phyloP scores from a whole-genome alignment of 2,888 invertebrate genomes.

The Penaeus monodon region DNA sequence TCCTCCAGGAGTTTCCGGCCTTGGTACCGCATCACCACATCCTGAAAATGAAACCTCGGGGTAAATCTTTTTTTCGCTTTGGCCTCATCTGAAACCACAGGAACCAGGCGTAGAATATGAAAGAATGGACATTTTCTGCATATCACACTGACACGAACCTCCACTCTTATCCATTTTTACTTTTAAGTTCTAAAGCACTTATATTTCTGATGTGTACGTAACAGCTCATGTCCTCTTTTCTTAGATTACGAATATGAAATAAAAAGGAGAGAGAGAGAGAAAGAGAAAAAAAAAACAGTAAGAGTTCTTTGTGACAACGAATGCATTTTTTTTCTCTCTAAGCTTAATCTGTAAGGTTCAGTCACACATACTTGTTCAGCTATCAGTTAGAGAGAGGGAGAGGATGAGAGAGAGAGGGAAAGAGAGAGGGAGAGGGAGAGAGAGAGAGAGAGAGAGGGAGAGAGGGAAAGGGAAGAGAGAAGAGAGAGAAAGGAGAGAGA shows the following conservation, averaged over 20 bases:
- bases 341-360: neutral
- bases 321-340: neutral
- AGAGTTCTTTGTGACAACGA: no score
- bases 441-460: constrained; percentile 21
- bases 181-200: no score
- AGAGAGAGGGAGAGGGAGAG: constrained; percentile 24
- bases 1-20: constrained; percentile 84
- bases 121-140: no score
- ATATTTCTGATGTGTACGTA: no score
- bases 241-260: no score
- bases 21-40: constrained; percentile 85
- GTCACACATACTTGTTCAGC: neutral
- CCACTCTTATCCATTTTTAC: no score
- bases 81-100: no score
- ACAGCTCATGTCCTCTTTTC: no score
- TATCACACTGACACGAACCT: no score
- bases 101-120: no score
- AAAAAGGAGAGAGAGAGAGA: no score
- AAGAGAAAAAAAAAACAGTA: no score
- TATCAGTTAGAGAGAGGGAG: neutral
- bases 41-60: constrained; percentile 74
- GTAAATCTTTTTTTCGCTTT: neutral
- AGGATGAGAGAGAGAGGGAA: constrained; percentile 17
- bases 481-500: neutral
- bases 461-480: neutral